phyloP scores from a whole-genome alignment of 2,888 invertebrate genomes.

The Oxycera nigricornis region DNA sequence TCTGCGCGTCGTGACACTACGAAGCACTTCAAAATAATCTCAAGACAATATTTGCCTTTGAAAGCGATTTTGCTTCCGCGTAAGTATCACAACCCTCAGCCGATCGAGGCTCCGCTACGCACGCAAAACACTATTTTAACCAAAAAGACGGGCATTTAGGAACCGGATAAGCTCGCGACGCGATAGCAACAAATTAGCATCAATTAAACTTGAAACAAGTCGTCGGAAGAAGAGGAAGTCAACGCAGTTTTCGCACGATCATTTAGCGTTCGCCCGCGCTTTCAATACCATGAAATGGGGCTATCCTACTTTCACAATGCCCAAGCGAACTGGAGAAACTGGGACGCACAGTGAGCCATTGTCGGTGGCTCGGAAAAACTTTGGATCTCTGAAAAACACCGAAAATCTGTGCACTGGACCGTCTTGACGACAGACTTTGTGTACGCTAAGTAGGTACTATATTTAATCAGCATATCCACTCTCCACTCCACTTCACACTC shows the following conservation, averaged over 20 bases:
- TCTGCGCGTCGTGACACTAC: too few relatives aligned
- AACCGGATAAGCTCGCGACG: constrained; percentile 30
- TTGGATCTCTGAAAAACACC: neutral
- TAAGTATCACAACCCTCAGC: too few relatives aligned
- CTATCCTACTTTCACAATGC: neutral
- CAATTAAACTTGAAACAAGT: constrained; percentile 33
- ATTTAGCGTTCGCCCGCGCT: constrained; percentile 4
- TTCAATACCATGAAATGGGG: neutral
- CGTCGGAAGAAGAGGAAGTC: constrained; percentile 27
- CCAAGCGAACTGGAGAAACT: too few relatives aligned
- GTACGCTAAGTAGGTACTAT: neutral
- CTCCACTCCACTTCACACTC: constrained; percentile 12
- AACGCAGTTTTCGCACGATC: constrained; percentile 35
- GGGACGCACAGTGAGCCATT: neutral
- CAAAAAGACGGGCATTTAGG: too few relatives aligned
- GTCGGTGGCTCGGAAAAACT: neutral
- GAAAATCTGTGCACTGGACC: neutral
- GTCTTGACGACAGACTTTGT: constrained; percentile 4
- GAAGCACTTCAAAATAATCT: too few relatives aligned
- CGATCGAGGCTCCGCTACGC: too few relatives aligned
- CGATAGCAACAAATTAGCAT: constrained; percentile 24
- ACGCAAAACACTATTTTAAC: too few relatives aligned
- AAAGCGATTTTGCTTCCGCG: too few relatives aligned
- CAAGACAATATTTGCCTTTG: too few relatives aligned
- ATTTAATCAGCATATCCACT: constrained; percentile 32